Evolutionary conservation across 2,113 vertebrate species (phyloP).

Genomic region (Cygnus buccinator): DNA sequence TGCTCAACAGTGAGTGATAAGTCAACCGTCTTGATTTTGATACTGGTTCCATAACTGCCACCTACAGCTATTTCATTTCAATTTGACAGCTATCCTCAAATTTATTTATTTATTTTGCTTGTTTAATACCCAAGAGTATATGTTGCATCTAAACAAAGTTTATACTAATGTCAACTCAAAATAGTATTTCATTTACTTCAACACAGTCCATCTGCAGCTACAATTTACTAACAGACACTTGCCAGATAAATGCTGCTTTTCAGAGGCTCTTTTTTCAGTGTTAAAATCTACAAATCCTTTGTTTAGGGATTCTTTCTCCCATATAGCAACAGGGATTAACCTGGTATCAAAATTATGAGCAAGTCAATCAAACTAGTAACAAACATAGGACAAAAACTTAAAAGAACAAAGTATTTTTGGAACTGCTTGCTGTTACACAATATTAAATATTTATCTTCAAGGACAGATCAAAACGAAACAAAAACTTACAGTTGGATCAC

Average conservation of each 20-base stretch:
- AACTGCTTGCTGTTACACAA: neutral
- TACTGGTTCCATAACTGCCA: neutral
- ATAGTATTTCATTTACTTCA: neutral
- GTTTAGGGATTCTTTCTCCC: neutral
- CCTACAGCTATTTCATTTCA: neutral
- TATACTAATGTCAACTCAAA: neutral
- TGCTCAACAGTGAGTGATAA: neutral
- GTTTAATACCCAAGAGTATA: neutral
- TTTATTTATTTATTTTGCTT: neutral
- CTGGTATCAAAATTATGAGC: neutral
- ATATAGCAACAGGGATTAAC: neutral
- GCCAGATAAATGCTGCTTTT: neutral
- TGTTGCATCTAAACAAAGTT: neutral
- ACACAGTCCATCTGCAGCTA: neutral
- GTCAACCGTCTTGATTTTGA: neutral
- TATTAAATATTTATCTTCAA: neutral
- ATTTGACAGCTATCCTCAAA: neutral
- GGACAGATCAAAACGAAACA: neutral
- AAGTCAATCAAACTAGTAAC: neutral
- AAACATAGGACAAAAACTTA: neutral
- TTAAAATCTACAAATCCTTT: neutral
- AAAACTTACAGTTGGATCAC: slow-evolving; percentile 88
- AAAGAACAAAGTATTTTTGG: neutral
- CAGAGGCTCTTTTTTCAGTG: neutral
- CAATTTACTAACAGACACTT: neutral